A percentile compares a stretch with the other conserved stretches of the same genome.
Conservation (phyloP, 2,888 invertebrate genomes). For the Chalcosyrphus nemorum region DNA sequence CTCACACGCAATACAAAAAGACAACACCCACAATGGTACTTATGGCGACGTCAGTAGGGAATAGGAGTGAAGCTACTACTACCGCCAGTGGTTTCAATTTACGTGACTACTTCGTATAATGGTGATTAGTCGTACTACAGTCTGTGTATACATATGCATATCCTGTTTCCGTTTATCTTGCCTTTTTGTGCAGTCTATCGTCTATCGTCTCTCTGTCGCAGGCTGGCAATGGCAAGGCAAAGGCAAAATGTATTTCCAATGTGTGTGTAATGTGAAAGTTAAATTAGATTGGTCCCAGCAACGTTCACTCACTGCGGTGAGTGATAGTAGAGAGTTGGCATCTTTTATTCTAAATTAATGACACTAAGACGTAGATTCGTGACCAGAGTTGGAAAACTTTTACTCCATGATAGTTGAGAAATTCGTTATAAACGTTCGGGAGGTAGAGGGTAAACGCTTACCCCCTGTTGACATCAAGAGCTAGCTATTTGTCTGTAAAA, state of each 20-base stretch:
- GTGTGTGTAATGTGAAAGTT: slow-evolving; percentile 56
- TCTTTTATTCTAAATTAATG: slow-evolving; percentile 69
- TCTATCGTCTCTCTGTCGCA: background rate
- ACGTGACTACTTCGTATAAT: slow-evolving; percentile 65
- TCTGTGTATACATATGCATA: slow-evolving; percentile 20
- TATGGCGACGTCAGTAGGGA: background rate
- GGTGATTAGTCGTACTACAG: slow-evolving; percentile 53
- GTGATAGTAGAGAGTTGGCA: slow-evolving; percentile 41
- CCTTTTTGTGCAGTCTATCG: background rate
- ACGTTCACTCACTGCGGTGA: slow-evolving; percentile 48
- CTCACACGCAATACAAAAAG: slow-evolving; percentile 41
- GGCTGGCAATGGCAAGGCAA: too few relatives aligned
- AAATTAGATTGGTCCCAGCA: slow-evolving; percentile 67
- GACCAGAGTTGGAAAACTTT: slow-evolving; percentile 61
- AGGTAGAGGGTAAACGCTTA: background rate
- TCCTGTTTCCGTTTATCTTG: slow-evolving; percentile 20
- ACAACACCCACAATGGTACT: background rate
- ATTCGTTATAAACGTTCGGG: slow-evolving; percentile 16
- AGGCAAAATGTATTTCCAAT: slow-evolving; percentile 55
- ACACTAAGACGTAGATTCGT: slow-evolving; percentile 61
- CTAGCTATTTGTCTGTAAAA: slow-evolving; percentile 33
- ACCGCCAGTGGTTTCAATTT: slow-evolving; percentile 60
- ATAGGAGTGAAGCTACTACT: slow-evolving; percentile 32
- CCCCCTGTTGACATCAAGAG: slow-evolving; percentile 26
- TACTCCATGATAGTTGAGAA: slow-evolving; percentile 39